Percentiles rank a stretch among this genome's conserved stretches.
These are phyloP conservation scores for Actinia equina DNA, from an alignment of 64 coral and sea anemone species.

Conservation along the genomic window DNA sequence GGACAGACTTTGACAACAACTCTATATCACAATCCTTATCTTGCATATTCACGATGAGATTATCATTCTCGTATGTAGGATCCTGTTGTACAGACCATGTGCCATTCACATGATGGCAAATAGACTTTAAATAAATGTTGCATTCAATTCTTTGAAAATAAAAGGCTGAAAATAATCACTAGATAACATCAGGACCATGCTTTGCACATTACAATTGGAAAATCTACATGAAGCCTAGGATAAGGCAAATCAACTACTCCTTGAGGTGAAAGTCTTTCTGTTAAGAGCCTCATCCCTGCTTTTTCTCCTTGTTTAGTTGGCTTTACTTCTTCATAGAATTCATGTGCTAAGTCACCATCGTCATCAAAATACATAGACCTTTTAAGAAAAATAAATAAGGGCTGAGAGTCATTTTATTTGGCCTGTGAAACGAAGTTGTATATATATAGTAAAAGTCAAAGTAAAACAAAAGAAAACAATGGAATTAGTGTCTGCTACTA, in stretches of 20 bases:
- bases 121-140: no score
- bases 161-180: neutral
- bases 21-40: no score
- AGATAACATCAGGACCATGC: conserved; percentile 15
- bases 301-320: conserved; percentile 76
- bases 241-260: conserved; percentile 65
- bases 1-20: no score
- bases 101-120: no score
- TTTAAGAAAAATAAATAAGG: neutral
- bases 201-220: conserved; percentile 80
- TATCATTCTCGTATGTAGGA: no score
- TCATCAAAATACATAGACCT: conserved; percentile 99
- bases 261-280: conserved; percentile 64
- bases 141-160: no score
- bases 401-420: neutral
- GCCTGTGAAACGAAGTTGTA: no score
- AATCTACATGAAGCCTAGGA: conserved; percentile 85
- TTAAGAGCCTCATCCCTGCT: conserved; percentile 76
- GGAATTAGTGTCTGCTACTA: no score
- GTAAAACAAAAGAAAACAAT: no score
- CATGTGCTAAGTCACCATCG: conserved; percentile 97
- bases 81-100: no score
- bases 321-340: conserved; percentile 99
- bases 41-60: no score
- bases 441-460: no score